A percentile compares a stretch with the other conserved stretches of the same genome.
phyloP scores from a whole-genome alignment of 2,888 invertebrate genomes.

The Yponomeuta plumbellus region DNA sequence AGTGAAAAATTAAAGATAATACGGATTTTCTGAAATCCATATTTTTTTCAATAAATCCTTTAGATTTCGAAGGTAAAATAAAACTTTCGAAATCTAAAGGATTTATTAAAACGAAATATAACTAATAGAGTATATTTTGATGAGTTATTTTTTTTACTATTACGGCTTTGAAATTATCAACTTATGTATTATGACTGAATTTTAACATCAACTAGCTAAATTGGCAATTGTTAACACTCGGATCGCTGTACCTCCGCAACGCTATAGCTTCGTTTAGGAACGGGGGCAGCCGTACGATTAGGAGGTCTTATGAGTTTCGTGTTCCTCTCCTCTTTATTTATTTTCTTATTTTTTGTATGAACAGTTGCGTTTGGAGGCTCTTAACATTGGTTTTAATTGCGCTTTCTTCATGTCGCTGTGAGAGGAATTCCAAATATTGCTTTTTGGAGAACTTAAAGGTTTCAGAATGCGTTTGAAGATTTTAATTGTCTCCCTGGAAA shows the following conservation, averaged over 20 bases:
- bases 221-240: too few species aligned
- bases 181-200: too few species aligned
- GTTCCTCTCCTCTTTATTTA: constrained; percentile 11
- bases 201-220: too few species aligned
- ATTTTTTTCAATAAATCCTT: too few species aligned
- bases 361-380: constrained; percentile 11
- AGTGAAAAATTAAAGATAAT: too few species aligned
- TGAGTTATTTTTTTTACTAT: too few species aligned
- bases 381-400: constrained; percentile 12
- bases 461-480: not conserved
- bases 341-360: constrained; percentile 13
- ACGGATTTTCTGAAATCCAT: too few species aligned
- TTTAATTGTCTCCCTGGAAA: not conserved
- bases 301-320: constrained; percentile 52
- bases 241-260: constrained; percentile 7
- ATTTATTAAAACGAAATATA: too few species aligned
- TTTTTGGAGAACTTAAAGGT: not conserved
- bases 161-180: too few species aligned
- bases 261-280: constrained; percentile 59
- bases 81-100: too few species aligned
- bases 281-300: constrained; percentile 73
- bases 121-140: too few species aligned
- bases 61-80: too few species aligned
- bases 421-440: not conserved
- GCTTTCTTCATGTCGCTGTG: constrained; percentile 4